Evolutionary conservation across 1,140 invertebrate genomes (phyloP).

Genomic region (Drosophila sulfurigaster): DNA sequence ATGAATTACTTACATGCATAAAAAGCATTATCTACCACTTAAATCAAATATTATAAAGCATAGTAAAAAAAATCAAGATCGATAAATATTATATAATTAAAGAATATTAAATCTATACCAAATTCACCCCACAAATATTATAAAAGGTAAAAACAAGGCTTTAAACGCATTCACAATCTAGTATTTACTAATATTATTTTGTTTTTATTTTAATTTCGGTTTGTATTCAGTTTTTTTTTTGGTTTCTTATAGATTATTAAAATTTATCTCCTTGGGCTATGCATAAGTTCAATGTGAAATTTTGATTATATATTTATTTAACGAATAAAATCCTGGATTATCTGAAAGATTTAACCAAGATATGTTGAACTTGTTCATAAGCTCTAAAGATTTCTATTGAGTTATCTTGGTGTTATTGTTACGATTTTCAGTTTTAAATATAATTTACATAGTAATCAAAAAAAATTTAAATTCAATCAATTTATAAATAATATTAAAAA

Average conservation of each 20-base stretch:
- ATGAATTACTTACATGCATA: conserved; percentile 60
- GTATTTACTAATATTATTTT: conserved; percentile 42
- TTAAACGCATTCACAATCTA: conserved; percentile 76
- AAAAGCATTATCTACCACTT: conserved; percentile 50
- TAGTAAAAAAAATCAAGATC: conserved; percentile 42
- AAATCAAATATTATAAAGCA: conserved; percentile 51
- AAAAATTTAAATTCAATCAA: conserved; percentile 38
- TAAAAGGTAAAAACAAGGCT: conserved; percentile 76
- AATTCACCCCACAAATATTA: conserved; percentile 80
- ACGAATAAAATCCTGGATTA: no score
- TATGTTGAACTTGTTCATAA: conserved; percentile 19
- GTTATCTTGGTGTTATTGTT: conserved; percentile 20
- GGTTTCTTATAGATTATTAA: conserved; percentile 53
- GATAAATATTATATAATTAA: conserved; percentile 25
- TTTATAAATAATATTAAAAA: conserved; percentile 59
- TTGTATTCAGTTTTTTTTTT: conserved; percentile 42
- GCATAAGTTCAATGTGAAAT: conserved; percentile 8
- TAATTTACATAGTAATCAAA: conserved; percentile 38
- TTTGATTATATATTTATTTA: no score
- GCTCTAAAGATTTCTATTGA: conserved; percentile 7
- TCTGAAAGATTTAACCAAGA: not conserved
- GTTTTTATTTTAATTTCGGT: conserved; percentile 38
- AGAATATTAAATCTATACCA: conserved; percentile 42
- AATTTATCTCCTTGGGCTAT: conserved; percentile 22
- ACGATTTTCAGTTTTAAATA: conserved; percentile 31